Evolutionary conservation across 1,140 invertebrate genomes (phyloP), one percentile per base, ranked within the genome.

Genomic region (Melipona quadrifasciata): DNA sequence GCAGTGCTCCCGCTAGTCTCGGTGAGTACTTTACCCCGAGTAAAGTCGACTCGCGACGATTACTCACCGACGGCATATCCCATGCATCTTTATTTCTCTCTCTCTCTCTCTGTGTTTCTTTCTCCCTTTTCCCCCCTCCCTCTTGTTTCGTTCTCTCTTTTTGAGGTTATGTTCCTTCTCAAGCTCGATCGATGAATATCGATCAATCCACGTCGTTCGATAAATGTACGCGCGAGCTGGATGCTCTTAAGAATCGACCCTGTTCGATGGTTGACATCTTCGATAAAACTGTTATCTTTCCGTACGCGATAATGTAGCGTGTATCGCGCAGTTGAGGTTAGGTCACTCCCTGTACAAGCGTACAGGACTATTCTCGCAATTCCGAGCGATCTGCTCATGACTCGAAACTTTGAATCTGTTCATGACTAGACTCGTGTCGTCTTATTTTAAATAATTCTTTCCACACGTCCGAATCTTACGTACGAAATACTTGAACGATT

Each of bases 111-210:
- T 16, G 1, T 6, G 17, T 47, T 27, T 39, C 10, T 17, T 5
- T 17, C 2, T 70, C 16, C 1, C 21, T 55, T 24, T 8, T 1
- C 0, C 3, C 2, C 0, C 24, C 11, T 1, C 0, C 3, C 0
- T 11, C 24, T 1, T 0, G 3, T 14, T n/a, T 5, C 14, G 4
- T 6, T 39, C 1, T 14, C 24, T 64, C 16, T 39, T 31, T 67
- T 12, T 47, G 39, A 47, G 6, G 51, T 70, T 39, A 53, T 24
- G 27, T 16, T 57, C 21, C 34, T 70, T 19, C 16, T 1, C 24
- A 17, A 19, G 39, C n/a, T 71, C 47, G 16, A 47, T 31, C 31
- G 12, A 55, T 2, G n/a, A 27, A 51, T 70, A 68, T 73, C 57
- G 70, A 73, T 73, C 27, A 11, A 16, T 61, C 47, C 19, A 10